Conservation (phyloP, 1,140 invertebrate species). For the Halesus radiatus region DNA sequence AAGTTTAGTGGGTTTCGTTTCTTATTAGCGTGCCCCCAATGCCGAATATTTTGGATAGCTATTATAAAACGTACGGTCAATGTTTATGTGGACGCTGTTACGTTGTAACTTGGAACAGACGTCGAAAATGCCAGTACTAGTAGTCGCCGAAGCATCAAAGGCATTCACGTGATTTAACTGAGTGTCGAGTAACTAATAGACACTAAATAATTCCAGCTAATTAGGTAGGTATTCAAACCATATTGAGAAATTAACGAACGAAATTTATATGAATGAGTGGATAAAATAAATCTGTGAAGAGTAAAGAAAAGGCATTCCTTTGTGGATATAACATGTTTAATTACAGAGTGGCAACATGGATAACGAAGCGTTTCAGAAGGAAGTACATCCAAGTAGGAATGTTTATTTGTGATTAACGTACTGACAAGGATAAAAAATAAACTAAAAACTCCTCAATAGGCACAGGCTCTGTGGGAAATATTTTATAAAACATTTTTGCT, state of each 20-base stretch:
- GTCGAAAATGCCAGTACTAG: constrained; percentile 21
- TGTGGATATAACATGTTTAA: no score
- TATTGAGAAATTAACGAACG: background rate
- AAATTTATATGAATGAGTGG: no score
- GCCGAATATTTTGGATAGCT: constrained; percentile 32
- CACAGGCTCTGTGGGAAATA: no score
- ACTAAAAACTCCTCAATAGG: no score
- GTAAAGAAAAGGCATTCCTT: no score
- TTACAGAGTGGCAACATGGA: no score
- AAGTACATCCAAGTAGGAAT: no score
- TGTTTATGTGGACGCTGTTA: constrained; percentile 27
- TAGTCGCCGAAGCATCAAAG: background rate
- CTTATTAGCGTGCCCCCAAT: background rate
- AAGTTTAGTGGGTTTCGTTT: background rate
- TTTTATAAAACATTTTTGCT: no score
- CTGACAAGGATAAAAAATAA: no score
- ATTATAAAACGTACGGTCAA: constrained; percentile 31
- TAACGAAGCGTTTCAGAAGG: no score
- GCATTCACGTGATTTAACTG: background rate
- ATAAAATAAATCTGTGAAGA: no score
- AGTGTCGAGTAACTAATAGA: constrained; percentile 7
- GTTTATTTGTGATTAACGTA: no score
- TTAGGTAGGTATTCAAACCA: background rate
- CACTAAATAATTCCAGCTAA: background rate
- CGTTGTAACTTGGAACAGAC: background rate